phyloP scores from a whole-genome alignment of 2,888 invertebrate genomes.

The Furcula furcula region DNA sequence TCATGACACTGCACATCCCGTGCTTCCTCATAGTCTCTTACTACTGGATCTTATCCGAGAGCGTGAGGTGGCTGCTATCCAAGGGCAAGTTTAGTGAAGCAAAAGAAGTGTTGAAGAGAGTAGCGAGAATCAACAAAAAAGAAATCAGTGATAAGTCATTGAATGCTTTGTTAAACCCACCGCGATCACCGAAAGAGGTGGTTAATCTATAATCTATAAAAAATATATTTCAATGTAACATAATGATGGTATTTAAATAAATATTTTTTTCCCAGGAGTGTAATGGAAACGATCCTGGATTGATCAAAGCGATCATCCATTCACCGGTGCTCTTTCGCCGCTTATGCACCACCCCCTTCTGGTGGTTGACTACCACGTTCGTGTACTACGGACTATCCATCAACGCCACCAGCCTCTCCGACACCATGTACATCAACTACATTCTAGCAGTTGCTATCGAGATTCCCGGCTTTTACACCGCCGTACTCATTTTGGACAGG shows the following conservation, averaged over 20 bases:
- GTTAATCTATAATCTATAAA: too few species aligned
- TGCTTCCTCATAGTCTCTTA: constrained; percentile 84
- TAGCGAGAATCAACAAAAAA: constrained; percentile 83
- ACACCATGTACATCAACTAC: constrained; percentile 87
- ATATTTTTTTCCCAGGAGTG: background rate
- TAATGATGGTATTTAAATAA: background rate
- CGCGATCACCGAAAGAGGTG: constrained; percentile 29
- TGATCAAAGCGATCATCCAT: constrained; percentile 56
- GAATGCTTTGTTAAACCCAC: constrained; percentile 55
- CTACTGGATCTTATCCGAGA: constrained; percentile 84
- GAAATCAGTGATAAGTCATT: constrained; percentile 75
- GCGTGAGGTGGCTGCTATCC: constrained; percentile 87
- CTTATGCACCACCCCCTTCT: constrained; percentile 84
- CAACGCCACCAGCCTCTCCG: constrained; percentile 86
- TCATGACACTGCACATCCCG: constrained; percentile 85
- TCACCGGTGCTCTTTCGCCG: constrained; percentile 76
- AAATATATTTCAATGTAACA: background rate
- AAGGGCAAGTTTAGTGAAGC: constrained; percentile 84
- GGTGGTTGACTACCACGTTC: constrained; percentile 89
- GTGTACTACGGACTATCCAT: constrained; percentile 90
- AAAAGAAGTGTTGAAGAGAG: constrained; percentile 78
- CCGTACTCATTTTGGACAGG: constrained; percentile 81
- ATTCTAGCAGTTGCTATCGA: constrained; percentile 84
- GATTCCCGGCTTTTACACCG: constrained; percentile 85
- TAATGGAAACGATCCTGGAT: constrained; percentile 18